phyloP scores from a whole-genome alignment of 2,113 vertebrate genomes.

The Dendropsophus ebraccatus region DNA sequence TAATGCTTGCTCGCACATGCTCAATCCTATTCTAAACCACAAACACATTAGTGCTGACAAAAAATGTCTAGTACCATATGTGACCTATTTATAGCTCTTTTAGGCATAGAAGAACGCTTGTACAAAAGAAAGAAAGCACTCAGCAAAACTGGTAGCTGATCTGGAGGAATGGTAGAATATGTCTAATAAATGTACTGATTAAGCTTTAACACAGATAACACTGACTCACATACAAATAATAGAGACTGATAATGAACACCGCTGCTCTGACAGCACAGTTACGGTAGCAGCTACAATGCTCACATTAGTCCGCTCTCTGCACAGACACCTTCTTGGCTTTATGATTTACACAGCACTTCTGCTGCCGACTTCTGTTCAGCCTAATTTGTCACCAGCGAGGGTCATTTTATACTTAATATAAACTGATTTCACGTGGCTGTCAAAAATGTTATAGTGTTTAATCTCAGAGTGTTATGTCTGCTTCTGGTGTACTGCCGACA shows the following conservation, averaged over 20 bases:
- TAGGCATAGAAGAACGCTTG: neutral
- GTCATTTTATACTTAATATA: slow-evolving; percentile 40
- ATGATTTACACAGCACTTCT: slow-evolving; percentile 8
- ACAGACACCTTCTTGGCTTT: slow-evolving; percentile 14
- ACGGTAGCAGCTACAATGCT: neutral
- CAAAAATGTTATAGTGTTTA: slow-evolving; percentile 43
- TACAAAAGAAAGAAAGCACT: neutral
- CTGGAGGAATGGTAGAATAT: neutral
- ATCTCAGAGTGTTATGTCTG: slow-evolving; percentile 16
- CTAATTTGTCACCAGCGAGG: slow-evolving; percentile 37
- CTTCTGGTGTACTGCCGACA: slow-evolving; percentile 10
- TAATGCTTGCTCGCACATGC: neutral
- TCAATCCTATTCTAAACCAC: neutral
- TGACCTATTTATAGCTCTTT: neutral
- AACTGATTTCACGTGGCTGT: slow-evolving; percentile 42
- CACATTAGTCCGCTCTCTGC: neutral
- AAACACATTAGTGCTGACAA: neutral
- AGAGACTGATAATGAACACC: neutral
- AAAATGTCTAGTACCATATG: neutral
- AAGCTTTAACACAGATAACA: neutral
- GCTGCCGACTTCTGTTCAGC: neutral
- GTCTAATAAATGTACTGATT: neutral
- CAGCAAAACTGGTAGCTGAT: neutral
- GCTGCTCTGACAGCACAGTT: neutral
- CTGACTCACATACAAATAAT: neutral